These are phyloP conservation scores for Tethya wilhelma DNA, from an alignment of 37 sponge, comb jelly and placozoan species.

Conservation along the genomic window DNA sequence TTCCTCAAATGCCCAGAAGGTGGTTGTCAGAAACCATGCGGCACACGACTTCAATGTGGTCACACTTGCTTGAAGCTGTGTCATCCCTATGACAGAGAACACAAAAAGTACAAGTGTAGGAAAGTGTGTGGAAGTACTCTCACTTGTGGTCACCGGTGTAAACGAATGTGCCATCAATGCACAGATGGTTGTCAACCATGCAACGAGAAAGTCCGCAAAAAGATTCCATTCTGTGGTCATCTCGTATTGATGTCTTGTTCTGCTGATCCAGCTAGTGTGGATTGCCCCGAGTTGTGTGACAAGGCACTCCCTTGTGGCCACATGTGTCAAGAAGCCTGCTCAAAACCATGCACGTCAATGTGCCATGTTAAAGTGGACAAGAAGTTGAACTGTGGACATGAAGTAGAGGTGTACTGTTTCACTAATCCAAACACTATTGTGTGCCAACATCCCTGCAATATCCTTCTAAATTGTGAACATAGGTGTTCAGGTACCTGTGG, in stretches of 20 bases:
- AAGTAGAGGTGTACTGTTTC: constrained; percentile 28
- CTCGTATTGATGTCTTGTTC: constrained; percentile 35
- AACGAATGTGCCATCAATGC: constrained; percentile 66
- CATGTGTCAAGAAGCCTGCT: constrained; percentile 66
- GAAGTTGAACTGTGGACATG: constrained; percentile 72
- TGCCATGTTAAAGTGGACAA: constrained; percentile 38
- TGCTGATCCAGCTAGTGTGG: background rate
- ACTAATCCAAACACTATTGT: background rate
- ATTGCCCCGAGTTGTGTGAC: constrained; percentile 60
- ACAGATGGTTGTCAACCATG: constrained; percentile 62
- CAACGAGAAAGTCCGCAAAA: constrained; percentile 34
- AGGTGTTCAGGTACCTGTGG: constrained; percentile 77
- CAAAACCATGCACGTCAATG: constrained; percentile 41
- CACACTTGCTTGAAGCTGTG: constrained; percentile 75
- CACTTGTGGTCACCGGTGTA: constrained; percentile 79
- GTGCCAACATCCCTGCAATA: constrained; percentile 21
- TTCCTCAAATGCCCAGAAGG: constrained; percentile 84
- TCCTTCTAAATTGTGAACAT: constrained; percentile 72
- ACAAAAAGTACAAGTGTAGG: constrained; percentile 48
- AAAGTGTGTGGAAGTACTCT: constrained; percentile 59
- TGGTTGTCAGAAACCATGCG: constrained; percentile 73
- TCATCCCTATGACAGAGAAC: constrained; percentile 76
- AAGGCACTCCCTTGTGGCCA: constrained; percentile 79
- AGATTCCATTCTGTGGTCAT: constrained; percentile 63
- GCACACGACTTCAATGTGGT: constrained; percentile 67